These are phyloP conservation scores for Eriocheir sinensis DNA, from an alignment of 1,140 invertebrate genomes.

Conservation along the genomic window DNA sequence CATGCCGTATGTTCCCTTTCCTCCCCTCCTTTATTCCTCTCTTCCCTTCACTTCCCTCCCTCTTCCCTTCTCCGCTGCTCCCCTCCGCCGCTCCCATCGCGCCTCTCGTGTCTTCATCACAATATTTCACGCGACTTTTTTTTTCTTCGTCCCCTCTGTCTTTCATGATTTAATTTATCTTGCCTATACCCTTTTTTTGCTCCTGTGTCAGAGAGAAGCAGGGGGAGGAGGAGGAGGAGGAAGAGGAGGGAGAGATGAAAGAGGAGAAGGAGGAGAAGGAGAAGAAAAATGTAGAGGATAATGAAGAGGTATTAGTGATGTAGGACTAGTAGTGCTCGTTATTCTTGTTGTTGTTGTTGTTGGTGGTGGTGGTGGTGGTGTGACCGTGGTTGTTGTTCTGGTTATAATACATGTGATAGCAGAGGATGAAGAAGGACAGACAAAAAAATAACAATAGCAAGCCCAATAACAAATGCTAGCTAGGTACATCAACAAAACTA, in stretches of 20 bases:
- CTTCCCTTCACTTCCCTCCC: neutral
- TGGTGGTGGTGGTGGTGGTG: no score
- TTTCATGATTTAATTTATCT: neutral
- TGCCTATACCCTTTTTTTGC: neutral
- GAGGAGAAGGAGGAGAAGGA: neutral
- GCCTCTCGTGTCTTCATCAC: neutral
- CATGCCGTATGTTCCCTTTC: constrained; percentile 22
- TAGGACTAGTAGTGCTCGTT: neutral
- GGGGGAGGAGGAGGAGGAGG: neutral
- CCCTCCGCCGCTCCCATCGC: neutral
- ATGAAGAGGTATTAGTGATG: neutral
- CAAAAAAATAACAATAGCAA: no score
- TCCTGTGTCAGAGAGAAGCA: neutral
- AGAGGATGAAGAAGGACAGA: no score
- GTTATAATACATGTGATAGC: no score
- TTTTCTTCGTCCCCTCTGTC: neutral
- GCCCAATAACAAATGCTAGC: no score
- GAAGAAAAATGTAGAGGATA: neutral
- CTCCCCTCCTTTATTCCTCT: neutral
- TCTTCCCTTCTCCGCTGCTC: neutral
- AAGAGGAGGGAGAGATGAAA: neutral
- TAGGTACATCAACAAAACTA: no score
- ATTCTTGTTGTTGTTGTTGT: no score
- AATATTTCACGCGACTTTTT: neutral
- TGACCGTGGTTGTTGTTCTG: no score